These are phyloP conservation scores for Masticophis lateralis DNA, from an alignment of 2,797 vertebrate genomes.

Conservation along the genomic window DNA sequence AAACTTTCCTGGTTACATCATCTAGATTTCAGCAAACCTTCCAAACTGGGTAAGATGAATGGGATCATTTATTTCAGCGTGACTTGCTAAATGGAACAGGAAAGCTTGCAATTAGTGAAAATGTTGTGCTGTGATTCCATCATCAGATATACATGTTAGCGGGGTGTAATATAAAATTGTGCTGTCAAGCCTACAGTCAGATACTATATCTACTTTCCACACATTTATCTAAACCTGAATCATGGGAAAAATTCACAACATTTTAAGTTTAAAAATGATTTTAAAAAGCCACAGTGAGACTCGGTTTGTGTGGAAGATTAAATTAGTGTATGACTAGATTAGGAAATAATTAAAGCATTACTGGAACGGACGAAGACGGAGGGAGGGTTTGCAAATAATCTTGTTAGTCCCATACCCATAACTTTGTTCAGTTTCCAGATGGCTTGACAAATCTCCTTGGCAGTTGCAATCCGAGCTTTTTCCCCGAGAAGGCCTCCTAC, in stretches of 20 bases:
- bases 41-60: background rate
- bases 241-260: background rate
- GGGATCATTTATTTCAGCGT: background rate
- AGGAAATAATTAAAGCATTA: constrained; percentile 41
- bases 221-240: background rate
- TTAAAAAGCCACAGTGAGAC: background rate
- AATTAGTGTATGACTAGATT: constrained; percentile 39
- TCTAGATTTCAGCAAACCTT: background rate
- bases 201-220: background rate
- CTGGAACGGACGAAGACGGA: constrained; percentile 15
- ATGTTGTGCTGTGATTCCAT: background rate
- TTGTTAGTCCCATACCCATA: constrained; percentile 78
- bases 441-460: constrained; percentile 81
- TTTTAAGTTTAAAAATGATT: background rate
- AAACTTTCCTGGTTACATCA: background rate
- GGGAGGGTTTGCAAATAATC: constrained; percentile 29
- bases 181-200: background rate
- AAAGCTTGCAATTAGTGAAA: background rate
- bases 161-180: background rate
- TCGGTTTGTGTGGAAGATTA: constrained; percentile 9
- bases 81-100: background rate
- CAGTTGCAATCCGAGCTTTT: constrained; percentile 88
- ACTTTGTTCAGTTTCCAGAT: constrained; percentile 81
- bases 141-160: background rate
- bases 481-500: constrained; percentile 87